Conservation (phyloP, 1,140 invertebrate species). For the Pseudobourletiella spinata region DNA sequence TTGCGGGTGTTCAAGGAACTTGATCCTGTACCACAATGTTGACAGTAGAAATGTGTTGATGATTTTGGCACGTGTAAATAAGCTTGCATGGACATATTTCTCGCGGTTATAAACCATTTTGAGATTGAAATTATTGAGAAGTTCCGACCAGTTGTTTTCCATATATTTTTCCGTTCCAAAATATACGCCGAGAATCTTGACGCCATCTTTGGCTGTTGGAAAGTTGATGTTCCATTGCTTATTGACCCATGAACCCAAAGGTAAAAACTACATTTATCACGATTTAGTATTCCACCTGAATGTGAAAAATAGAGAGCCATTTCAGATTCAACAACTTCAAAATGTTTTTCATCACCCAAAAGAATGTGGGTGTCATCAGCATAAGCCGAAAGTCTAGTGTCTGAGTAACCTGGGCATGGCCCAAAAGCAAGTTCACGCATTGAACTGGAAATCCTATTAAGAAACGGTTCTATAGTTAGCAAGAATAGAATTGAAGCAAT, state of each 20-base stretch:
- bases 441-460: neutral
- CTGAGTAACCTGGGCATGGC: neutral
- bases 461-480: conserved; percentile 5
- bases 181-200: neutral
- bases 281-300: neutral
- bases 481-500: neutral
- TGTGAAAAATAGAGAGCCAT: neutral
- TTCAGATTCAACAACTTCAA: neutral
- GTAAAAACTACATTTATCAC: neutral
- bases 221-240: neutral
- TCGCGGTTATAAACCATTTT: neutral
- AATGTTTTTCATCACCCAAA: neutral
- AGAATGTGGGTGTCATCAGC: conserved; percentile 12
- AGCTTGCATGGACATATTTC: neutral
- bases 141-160: neutral
- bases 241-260: neutral
- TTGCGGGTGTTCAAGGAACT: neutral
- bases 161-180: neutral
- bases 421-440: neutral
- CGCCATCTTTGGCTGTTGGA: neutral
- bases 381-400: neutral
- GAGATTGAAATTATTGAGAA: neutral
- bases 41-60: neutral
- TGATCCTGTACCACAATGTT: neutral
- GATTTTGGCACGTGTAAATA: neutral